These are phyloP conservation scores for Ylistrum balloti DNA, from an alignment of 1,140 invertebrate species.

Conservation along the genomic window DNA sequence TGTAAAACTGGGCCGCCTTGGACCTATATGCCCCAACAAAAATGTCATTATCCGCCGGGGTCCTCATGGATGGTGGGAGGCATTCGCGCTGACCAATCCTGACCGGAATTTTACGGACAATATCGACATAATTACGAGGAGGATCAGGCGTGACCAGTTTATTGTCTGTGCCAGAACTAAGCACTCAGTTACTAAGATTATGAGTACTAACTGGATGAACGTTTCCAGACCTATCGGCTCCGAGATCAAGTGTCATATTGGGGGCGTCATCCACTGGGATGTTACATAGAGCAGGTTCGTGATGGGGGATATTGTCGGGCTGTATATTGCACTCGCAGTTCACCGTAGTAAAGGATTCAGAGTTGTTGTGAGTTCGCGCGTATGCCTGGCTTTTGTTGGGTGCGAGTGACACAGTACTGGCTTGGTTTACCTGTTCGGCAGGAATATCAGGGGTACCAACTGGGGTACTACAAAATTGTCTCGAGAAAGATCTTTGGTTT, in stretches of 20 bases:
- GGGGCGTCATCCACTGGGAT: background rate
- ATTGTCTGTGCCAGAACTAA: background rate
- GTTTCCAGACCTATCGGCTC: background rate
- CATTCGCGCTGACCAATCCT: background rate
- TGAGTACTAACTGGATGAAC: background rate
- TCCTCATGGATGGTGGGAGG: background rate
- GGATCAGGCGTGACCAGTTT: too few relatives aligned
- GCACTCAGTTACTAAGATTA: background rate
- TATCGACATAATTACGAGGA: background rate
- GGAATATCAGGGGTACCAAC: background rate
- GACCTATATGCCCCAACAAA: background rate
- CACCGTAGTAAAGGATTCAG: background rate
- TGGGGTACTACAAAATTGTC: background rate
- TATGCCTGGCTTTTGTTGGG: background rate
- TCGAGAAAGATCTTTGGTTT: background rate
- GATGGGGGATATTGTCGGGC: background rate
- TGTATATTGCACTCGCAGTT: background rate
- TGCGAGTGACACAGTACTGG: background rate
- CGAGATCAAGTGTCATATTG: background rate
- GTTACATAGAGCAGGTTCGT: background rate
- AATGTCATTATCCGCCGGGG: too few relatives aligned
- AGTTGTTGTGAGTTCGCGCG: background rate
- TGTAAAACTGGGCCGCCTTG: background rate
- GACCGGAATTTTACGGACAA: background rate
- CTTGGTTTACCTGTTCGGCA: background rate